These are phyloP conservation scores for Hemichromis elongatus DNA, from an alignment of 2,113 vertebrate species.

Conservation along the genomic window DNA sequence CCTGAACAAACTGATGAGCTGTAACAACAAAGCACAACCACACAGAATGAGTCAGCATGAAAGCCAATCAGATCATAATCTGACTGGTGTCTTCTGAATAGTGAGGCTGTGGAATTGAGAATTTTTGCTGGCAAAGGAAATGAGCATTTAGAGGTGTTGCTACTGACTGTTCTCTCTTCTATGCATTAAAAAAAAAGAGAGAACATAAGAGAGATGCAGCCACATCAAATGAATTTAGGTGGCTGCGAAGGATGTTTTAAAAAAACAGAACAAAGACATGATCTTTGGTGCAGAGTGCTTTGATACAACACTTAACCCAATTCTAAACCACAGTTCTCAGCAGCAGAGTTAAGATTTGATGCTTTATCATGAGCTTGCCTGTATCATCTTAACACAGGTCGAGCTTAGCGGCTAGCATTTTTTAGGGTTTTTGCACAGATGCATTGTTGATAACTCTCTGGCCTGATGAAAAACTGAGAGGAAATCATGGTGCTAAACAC, in stretches of 20 bases:
- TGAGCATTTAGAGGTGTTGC: neutral
- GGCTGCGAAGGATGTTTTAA: neutral
- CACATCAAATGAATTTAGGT: neutral
- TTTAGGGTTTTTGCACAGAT: neutral
- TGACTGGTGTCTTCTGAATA: neutral
- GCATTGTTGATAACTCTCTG: neutral
- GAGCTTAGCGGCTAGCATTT: neutral
- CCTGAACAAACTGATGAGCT: neutral
- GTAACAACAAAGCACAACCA: neutral
- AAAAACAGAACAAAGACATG: neutral
- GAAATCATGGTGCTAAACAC: neutral
- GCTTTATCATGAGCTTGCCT: neutral
- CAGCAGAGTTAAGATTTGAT: neutral
- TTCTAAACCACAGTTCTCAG: neutral
- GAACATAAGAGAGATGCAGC: neutral
- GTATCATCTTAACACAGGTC: neutral
- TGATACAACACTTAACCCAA: neutral
- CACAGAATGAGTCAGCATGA: neutral
- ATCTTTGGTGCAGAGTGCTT: neutral
- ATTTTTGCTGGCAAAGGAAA: neutral
- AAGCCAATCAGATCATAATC: neutral
- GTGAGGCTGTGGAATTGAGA: neutral
- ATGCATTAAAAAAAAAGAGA: neutral
- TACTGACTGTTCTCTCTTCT: neutral
- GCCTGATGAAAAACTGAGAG: fast-evolving